Evolutionary conservation across 2,113 vertebrate genomes (phyloP), one percentile per base, ranked within the genome.

Genomic region (Plectropomus leopardus): DNA sequence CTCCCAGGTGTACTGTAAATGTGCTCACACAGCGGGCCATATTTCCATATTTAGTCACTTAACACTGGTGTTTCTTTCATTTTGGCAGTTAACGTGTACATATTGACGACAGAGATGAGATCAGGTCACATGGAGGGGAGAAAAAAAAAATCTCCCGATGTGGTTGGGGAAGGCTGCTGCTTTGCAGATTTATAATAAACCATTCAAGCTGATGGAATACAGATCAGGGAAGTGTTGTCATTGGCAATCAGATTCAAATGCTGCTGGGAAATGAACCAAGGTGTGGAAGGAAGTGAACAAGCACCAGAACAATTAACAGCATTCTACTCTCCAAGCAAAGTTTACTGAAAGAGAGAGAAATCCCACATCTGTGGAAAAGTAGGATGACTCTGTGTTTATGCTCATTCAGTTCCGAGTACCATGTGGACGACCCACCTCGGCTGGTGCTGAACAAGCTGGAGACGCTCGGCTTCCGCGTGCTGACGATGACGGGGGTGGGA

Each of bases 391-490:
- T 85, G 40, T 85, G 71, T 93, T 76, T 94, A 74, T 91, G 82
- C 90, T 75, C 66, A 10, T 92, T 34, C 70, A 99, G 98, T 72
- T 96, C 90, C 0, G 98, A 99, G 89, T 99, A 99, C 94, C 96
- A 96, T 0, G 97, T 99, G 89, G 95, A 96, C 0, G 97, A 98
- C 0, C 96, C 97, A 0, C 97, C 98, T 0, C 96, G 98, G 1
- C n/a, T 98, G 24, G 97, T 99, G 47, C 65, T 99, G 93, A 94
- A 99, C 95, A 98, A 98, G 90, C 95, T 99, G 93, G 98, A 99
- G 90, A 94, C 90, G 89, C 86, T 93, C 0, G 97, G 98, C 58
- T 99, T 96, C 94, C 96, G 94, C 0, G 95, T 99, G 82, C 75
- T 97, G 84, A 93, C 96, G 84, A 99, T 99, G 98, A 99, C 98